A percentile compares a stretch with the other conserved stretches of the same genome.
These are phyloP conservation scores for Xiphorhynchus elegans DNA, from an alignment of 2,113 vertebrate species.

Conservation along the genomic window DNA sequence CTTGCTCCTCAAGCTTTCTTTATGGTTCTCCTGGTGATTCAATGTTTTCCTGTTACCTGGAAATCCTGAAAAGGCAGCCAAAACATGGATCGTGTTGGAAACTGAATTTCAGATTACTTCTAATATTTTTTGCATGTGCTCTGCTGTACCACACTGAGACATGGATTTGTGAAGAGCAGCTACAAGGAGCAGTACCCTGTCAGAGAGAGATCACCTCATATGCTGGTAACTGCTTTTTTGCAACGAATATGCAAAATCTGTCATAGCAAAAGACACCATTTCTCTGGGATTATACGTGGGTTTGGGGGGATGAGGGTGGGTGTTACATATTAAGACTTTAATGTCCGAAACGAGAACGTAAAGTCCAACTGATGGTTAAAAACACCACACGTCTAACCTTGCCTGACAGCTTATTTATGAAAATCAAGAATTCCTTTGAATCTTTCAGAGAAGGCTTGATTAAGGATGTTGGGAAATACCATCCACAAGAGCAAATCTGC, in stretches of 20 bases:
- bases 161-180: neutral
- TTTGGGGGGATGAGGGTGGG: accelerated
- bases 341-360: neutral
- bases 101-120: neutral
- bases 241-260: neutral
- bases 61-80: neutral
- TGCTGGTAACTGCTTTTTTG: neutral
- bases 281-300: neutral
- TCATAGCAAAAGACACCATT: neutral
- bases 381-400: neutral
- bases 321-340: neutral
- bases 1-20: neutral
- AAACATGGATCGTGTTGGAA: neutral
- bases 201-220: neutral
- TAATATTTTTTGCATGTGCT: neutral
- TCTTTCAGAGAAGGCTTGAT: constrained; percentile 37
- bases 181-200: neutral
- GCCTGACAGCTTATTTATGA: neutral
- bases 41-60: neutral
- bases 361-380: neutral
- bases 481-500: constrained; percentile 12
- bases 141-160: neutral
- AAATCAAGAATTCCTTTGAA: constrained; percentile 27
- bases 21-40: neutral
- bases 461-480: constrained; percentile 35